Conservation (phyloP, 2,888 invertebrate species). For the Eupithecia tripunctaria region DNA sequence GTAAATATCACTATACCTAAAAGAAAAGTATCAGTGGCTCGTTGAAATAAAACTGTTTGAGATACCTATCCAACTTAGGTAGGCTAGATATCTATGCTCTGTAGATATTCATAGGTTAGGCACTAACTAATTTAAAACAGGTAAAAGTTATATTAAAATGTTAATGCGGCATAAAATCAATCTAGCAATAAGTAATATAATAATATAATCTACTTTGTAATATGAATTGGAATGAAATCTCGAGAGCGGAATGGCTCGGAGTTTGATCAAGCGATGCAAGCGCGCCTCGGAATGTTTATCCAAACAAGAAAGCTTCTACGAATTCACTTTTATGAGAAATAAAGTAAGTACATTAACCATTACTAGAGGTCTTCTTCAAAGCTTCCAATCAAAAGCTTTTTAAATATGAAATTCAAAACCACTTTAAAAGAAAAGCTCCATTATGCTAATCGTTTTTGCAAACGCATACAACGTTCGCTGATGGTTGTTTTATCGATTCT, state of each 20-base stretch:
- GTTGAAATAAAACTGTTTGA: no score
- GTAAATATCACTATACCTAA: no score
- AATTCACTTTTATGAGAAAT: conserved; percentile 27
- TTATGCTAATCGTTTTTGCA: conserved; percentile 10
- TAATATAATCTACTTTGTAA: conserved; percentile 5
- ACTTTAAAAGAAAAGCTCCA: neutral
- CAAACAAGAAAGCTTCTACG: conserved; percentile 25
- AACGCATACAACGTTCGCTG: neutral
- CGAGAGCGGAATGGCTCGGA: conserved; percentile 16
- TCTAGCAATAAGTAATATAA: neutral
- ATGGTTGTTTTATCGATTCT: conserved; percentile 4
- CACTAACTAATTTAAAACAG: no score
- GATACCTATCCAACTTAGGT: neutral
- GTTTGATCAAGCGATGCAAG: conserved; percentile 13
- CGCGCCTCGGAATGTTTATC: conserved; percentile 24
- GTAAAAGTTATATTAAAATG: neutral
- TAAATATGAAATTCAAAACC: neutral
- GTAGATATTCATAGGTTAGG: neutral
- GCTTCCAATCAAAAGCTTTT: neutral
- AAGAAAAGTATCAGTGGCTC: no score
- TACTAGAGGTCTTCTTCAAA: neutral
- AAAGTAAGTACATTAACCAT: conserved; percentile 11
- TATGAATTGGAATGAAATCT: conserved; percentile 20
- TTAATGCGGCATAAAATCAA: neutral
- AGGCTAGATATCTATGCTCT: neutral